Base-by-base conservation (phyloP, 2,113 vertebrate species). In the Podarcis muralis region DNA sequence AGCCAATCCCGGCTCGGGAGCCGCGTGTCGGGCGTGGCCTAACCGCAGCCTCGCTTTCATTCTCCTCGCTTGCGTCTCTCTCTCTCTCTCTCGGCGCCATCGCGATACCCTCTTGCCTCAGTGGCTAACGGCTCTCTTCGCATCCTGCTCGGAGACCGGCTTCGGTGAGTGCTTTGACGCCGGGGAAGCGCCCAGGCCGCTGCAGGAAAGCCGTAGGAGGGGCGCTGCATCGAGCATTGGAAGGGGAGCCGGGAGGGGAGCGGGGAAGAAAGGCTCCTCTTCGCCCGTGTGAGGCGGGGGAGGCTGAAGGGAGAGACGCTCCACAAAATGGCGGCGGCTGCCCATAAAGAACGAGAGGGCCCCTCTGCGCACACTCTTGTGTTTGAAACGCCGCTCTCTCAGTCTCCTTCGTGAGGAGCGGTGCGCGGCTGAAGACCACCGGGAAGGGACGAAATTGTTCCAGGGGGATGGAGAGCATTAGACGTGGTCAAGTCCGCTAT, bases 311-410 rank as follows among this genome's bases (percentile, higher is more conserved):
- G 65, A 89, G 76, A 80, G 48, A 71, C 35, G 83, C 65, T 57
- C 5, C 35, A 71, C 82, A 89, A 85, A 84, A 89, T 85, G 83
- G 82, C 82, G 88, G 74, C 37, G 35, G 84, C 12, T 43, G 62
- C 32, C 62, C 81, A 62, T 35, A 89, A 89, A 89, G 83, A 89
- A 79, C 48, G 48, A 48, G 65, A 22, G 48, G 15, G 76, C 48
- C 6, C 7, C 22, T 40, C 3, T 6, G 74, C 88, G 83, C 88
- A 88, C 78, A 74, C 87, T 81, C 62, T 3, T 12, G 20, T 32
- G 12, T 57, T 59, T 35, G 43, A 83, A 84, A 62, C 71, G 23
- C n/a, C n/a, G 53, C 16, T 8, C n/a, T 59, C 18, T 1, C 27
- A 4, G 57, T 37, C 57, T 59, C 78, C 18, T 9, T 18, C 18